Evolutionary conservation across 2,113 vertebrate genomes (phyloP), one percentile per base, ranked within the genome.

Genomic region (Stigmatopora argus): DNA sequence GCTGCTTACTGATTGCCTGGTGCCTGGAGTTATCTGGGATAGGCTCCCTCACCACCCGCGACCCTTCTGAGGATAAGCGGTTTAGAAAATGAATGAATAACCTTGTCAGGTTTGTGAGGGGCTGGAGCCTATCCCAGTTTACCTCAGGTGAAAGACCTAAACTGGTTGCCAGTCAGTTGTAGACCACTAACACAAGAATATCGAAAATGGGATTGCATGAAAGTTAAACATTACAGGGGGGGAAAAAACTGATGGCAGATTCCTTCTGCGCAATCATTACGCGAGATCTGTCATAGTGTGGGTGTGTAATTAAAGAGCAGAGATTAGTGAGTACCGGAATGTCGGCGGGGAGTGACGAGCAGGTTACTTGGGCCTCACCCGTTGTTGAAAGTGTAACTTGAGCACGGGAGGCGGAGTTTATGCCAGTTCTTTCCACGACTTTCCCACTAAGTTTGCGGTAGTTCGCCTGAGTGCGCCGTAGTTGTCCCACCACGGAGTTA

Each of bases 321-420:
- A 65, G 51, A 10, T 60, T 34, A 63, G 62, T 17, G 49, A 63
- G 62, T 18, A 46, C 72, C 38, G 85, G 84, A 84, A 86, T 82
- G 86, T 51, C 31, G 0, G 3, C n/a, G 68, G 51, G 34, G 61
- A 46, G 59, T 31, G 23, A 13, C 13, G 48, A 51, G 48, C 48
- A 56, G 74, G 51, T 71, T 18, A 11, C 38, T 61, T 23, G 21
- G 62, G 84, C 73, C 85, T 87, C 78, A 87, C 87, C 86, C 87
- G 79, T 65, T 56, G 65, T 66, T 57, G 64, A 71, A 72, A 70
- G 80, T 65, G 70, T 61, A 56, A 38, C 47, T 38, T 64, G 26
- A 51, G 74, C 31, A 23, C 21, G 44, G 74, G 31, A 21, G 83
- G 86, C 74, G 85, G 79, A 66, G 77, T 66, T 71, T 70, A 69